These are phyloP conservation scores for Sphaerolaimus hirsutus DNA, from an alignment of 2,888 invertebrate species.

Conservation along the genomic window DNA sequence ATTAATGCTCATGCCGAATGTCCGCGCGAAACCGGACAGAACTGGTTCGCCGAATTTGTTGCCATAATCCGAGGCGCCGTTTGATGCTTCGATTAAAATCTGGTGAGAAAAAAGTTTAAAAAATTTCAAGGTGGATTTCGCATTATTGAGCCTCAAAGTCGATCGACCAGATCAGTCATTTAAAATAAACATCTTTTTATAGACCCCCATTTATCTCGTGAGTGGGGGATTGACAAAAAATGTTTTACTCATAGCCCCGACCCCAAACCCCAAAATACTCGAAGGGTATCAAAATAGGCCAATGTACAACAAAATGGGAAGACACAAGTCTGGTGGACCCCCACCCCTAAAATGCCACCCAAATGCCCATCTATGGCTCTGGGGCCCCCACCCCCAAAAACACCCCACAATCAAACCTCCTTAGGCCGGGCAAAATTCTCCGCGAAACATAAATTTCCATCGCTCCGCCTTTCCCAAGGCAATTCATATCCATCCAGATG, in stretches of 20 bases:
- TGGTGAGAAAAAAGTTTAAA: not conserved
- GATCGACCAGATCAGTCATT: too few species aligned
- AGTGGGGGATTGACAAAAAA: too few species aligned
- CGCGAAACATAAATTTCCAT: conserved; percentile 41
- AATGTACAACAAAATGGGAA: too few species aligned
- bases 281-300: too few species aligned
- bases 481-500: conserved; percentile 65
- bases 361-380: too few species aligned
- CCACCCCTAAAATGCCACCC: too few species aligned
- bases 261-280: too few species aligned
- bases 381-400: not conserved
- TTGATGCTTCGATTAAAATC: conserved; percentile 65
- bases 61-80: conserved; percentile 93
- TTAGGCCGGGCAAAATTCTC: conserved; percentile 64
- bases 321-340: too few species aligned
- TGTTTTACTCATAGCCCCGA: too few species aligned
- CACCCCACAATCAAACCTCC: conserved; percentile 36
- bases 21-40: conserved; percentile 63
- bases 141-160: not conserved
- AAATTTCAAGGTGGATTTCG: not conserved
- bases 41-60: conserved; percentile 93
- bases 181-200: too few species aligned
- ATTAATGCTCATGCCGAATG: conserved; percentile 50
- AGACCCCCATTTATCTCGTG: too few species aligned
- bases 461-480: conserved; percentile 56